Percentiles rank a stretch among this genome's conserved stretches.
Conservation (phyloP, 2,113 vertebrate species). For the Lamprotornis superbus region DNA sequence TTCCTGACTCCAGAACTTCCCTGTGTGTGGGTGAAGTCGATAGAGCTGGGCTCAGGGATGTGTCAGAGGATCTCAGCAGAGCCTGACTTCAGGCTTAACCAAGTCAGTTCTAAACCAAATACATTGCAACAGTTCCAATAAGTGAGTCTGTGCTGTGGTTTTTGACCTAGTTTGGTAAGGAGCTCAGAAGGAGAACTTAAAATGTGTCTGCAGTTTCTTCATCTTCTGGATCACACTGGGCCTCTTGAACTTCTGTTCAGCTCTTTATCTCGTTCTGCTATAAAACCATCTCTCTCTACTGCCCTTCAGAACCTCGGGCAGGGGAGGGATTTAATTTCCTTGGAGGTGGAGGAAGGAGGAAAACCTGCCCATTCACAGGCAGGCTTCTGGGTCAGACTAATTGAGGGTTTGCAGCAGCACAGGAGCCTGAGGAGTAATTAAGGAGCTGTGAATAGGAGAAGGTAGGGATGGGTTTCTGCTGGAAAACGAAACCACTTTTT, state of each 20-base stretch:
- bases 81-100: not conserved
- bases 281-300: not conserved
- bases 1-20: not conserved
- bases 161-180: not conserved
- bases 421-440: not conserved
- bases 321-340: not conserved
- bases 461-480: not conserved
- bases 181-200: not conserved
- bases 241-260: not conserved
- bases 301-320: not conserved
- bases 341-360: not conserved
- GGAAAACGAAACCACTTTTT: not conserved
- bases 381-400: not conserved
- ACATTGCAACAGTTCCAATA: not conserved
- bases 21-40: not conserved
- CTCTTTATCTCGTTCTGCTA: not conserved
- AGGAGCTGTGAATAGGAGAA: not conserved
- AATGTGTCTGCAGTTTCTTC: not conserved
- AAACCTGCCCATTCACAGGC: not conserved
- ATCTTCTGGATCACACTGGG: not conserved
- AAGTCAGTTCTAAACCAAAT: not conserved
- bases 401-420: not conserved
- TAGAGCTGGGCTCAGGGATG: not conserved
- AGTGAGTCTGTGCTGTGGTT: not conserved
- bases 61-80: not conserved